Evolutionary conservation across 2,888 invertebrate species (phyloP).

Genomic region (Lithodes maja): DNA sequence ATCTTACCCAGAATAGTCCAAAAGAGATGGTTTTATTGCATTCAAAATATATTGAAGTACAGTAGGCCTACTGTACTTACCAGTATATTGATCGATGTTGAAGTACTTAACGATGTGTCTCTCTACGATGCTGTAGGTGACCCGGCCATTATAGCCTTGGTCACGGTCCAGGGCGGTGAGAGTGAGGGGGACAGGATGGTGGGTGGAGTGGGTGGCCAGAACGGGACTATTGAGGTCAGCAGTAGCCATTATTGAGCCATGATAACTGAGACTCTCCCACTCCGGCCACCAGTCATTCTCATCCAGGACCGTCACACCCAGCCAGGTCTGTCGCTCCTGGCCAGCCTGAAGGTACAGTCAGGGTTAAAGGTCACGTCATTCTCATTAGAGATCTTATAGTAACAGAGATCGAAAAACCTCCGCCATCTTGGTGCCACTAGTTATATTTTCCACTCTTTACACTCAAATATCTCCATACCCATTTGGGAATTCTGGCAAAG

Average conservation of each 20-base stretch:
- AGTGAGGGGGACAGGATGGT: slow-evolving; percentile 49
- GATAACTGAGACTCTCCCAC: slow-evolving; percentile 72
- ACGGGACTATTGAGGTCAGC: slow-evolving; percentile 23
- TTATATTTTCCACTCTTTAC: too few species aligned
- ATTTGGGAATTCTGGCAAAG: too few species aligned
- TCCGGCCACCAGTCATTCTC: slow-evolving; percentile 69
- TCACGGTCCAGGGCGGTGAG: slow-evolving; percentile 89
- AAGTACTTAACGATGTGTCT: slow-evolving; percentile 55
- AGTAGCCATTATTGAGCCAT: slow-evolving; percentile 81
- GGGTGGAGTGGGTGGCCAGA: slow-evolving; percentile 12
- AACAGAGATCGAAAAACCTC: too few species aligned
- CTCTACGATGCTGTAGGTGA: slow-evolving; percentile 84
- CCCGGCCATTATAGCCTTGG: slow-evolving; percentile 85
- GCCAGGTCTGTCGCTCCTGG: slow-evolving; percentile 51
- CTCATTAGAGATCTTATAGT: too few species aligned
- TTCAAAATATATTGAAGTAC: neutral
- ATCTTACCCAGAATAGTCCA: too few species aligned
- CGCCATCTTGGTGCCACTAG: too few species aligned
- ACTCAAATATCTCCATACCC: too few species aligned
- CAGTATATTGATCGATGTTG: slow-evolving; percentile 64
- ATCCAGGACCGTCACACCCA: slow-evolving; percentile 62
- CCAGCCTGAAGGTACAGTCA: slow-evolving; percentile 41
- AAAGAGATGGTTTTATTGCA: neutral
- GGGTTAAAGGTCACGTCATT: too few species aligned
- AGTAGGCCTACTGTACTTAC: slow-evolving; percentile 21